Conservation (phyloP, 2,113 vertebrate genomes). For the Epinephelus lanceolatus region DNA sequence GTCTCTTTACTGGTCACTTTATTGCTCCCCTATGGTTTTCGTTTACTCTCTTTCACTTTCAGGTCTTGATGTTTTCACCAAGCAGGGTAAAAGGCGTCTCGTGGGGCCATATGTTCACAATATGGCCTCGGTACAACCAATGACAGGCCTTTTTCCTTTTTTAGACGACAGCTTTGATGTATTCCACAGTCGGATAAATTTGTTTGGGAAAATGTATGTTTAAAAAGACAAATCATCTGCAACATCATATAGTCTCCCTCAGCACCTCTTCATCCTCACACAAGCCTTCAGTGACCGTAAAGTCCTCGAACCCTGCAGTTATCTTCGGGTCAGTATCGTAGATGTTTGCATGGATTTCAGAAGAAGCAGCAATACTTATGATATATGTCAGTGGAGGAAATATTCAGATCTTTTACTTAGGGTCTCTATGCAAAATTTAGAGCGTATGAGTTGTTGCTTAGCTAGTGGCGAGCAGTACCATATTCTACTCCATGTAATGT, state of each 20-base stretch:
- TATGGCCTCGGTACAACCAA: constrained; percentile 24
- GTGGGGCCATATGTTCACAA: constrained; percentile 63
- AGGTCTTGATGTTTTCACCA: constrained; percentile 53
- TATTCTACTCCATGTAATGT: no score
- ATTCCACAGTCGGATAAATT: constrained; percentile 44
- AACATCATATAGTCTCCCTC: constrained; percentile 29
- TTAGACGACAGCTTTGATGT: constrained; percentile 68
- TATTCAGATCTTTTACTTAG: no score
- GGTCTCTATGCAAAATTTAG: no score
- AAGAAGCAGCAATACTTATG: not conserved
- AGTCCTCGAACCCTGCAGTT: not conserved
- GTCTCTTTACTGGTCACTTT: constrained; percentile 50
- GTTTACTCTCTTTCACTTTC: constrained; percentile 54
- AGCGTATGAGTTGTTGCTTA: no score
- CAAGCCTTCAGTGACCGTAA: not conserved
- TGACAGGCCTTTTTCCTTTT: constrained; percentile 42
- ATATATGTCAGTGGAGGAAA: no score
- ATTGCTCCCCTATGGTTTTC: constrained; percentile 43
- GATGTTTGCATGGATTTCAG: not conserved
- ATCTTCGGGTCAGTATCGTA: not conserved
- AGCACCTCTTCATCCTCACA: constrained; percentile 2
- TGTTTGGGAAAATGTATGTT: constrained; percentile 55
- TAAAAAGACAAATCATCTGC: constrained; percentile 36
- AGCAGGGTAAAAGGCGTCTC: constrained; percentile 22
- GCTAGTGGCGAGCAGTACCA: no score